Evolutionary conservation across 2,888 invertebrate genomes (phyloP).

Genomic region (Orthonevra nobilis): DNA sequence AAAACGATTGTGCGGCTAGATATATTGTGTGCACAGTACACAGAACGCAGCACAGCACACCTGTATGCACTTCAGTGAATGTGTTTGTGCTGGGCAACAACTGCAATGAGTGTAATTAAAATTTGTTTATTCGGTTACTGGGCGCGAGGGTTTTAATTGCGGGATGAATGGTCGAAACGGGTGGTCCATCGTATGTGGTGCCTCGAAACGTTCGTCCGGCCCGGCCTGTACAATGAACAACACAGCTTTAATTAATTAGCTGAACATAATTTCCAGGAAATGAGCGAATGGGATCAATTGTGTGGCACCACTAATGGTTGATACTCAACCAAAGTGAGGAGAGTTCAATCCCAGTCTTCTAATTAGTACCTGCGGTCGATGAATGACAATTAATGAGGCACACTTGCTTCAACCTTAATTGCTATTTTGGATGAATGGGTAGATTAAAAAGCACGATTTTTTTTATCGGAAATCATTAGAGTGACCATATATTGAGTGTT

Average conservation of each 20-base stretch:
- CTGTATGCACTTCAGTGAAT: constrained; percentile 12
- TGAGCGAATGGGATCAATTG: constrained; percentile 64
- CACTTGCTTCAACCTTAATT: too few species aligned
- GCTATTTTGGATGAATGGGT: too few species aligned
- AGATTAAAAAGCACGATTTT: too few species aligned
- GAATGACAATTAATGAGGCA: constrained; percentile 61
- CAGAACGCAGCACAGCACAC: background rate
- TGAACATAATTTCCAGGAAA: constrained; percentile 60
- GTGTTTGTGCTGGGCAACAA: constrained; percentile 18
- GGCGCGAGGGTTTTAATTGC: constrained; percentile 69
- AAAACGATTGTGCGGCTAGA: constrained; percentile 29
- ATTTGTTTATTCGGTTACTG: constrained; percentile 68
- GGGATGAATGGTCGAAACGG: constrained; percentile 64
- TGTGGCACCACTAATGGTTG: constrained; percentile 64
- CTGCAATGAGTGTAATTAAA: constrained; percentile 68
- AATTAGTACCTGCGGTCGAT: constrained; percentile 63
- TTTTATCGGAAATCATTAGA: too few species aligned
- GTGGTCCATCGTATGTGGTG: too few species aligned
- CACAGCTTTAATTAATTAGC: constrained; percentile 68
- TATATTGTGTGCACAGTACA: background rate
- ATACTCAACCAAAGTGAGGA: constrained; percentile 56
- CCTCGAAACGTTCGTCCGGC: too few species aligned
- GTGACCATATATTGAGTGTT: too few species aligned
- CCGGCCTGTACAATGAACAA: too few species aligned
- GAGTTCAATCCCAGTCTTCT: constrained; percentile 63